Percentiles rank a stretch among this genome's conserved stretches.
Evolutionary conservation across 2,113 vertebrate species (phyloP).

Genomic region (Tamias sibiricus): DNA sequence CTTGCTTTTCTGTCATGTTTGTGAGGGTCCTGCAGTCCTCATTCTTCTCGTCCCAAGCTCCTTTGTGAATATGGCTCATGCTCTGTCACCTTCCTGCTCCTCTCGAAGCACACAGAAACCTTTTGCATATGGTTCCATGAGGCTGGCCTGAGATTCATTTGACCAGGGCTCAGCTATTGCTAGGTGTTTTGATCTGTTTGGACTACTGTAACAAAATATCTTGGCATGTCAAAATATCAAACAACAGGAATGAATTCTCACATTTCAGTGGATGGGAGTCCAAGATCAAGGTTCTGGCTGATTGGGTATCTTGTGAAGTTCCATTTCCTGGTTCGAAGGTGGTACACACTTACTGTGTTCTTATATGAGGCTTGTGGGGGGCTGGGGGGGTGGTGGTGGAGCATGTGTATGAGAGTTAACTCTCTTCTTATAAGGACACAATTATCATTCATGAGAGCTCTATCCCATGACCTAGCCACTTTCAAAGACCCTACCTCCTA

Average conservation of each 20-base stretch:
- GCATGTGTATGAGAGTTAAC: background rate
- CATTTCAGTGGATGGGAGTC: background rate
- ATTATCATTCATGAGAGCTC: background rate
- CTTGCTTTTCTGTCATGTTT: background rate
- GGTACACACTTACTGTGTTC: background rate
- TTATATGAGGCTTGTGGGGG: background rate
- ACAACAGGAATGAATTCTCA: background rate
- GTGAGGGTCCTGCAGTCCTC: background rate
- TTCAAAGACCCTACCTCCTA: background rate
- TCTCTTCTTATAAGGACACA: background rate
- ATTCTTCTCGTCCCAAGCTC: background rate
- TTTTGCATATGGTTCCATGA: constrained; percentile 2
- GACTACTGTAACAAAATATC: background rate
- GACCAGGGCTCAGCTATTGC: background rate
- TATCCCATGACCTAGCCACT: background rate
- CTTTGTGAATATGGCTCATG: background rate
- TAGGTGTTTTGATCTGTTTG: background rate
- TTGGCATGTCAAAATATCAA: no score
- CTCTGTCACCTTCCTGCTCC: background rate
- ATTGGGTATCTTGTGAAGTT: background rate
- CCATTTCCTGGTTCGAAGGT: background rate
- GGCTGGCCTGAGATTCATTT: background rate
- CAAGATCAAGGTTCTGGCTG: background rate
- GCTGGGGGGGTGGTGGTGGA: background rate
- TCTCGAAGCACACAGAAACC: background rate